Evolutionary conservation across 2,113 vertebrate genomes (phyloP).

Genomic region (Mormyrus iriodes): DNA sequence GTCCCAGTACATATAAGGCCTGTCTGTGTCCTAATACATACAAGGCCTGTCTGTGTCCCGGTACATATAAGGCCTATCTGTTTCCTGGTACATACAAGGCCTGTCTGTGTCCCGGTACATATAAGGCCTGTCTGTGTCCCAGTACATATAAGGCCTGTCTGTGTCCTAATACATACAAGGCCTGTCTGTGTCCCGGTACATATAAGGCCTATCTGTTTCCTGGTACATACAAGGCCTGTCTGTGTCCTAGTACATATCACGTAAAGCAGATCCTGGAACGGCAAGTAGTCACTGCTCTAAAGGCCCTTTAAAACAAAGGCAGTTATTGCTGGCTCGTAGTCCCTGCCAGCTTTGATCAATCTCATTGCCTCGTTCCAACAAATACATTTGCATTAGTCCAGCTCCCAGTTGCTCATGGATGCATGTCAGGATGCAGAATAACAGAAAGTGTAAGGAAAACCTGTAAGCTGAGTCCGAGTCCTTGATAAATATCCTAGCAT

Average conservation of each 20-base stretch:
- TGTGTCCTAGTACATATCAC: not conserved
- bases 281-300: not conserved
- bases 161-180: too few species aligned
- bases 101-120: too few species aligned
- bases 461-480: not conserved
- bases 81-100: too few species aligned
- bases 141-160: too few species aligned
- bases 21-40: too few species aligned
- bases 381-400: constrained; percentile 11
- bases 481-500: not conserved
- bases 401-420: not conserved
- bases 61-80: too few species aligned
- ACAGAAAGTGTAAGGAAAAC: not conserved
- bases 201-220: not conserved
- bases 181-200: too few species aligned
- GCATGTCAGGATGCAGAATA: not conserved
- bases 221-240: not conserved
- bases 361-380: not conserved
- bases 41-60: too few species aligned
- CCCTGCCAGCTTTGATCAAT: not conserved
- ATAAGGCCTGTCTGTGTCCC: too few species aligned
- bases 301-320: not conserved
- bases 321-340: not conserved
- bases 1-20: too few species aligned
- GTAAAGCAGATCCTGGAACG: not conserved